phyloP scores from a whole-genome alignment of 2,797 vertebrate species.

The Neostethus bicornis region DNA sequence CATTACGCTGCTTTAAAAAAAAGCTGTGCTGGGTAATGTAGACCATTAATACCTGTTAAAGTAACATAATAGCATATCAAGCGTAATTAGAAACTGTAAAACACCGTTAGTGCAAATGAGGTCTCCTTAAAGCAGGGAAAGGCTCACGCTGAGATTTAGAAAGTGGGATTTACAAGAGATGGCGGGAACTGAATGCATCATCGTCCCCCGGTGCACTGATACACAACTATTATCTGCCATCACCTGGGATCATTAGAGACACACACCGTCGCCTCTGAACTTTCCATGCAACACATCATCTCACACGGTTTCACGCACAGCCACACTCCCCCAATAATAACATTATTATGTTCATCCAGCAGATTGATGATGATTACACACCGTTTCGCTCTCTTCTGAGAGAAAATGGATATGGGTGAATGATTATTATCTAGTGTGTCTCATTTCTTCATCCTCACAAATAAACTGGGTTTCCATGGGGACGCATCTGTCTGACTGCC shows the following conservation, averaged over 20 bases:
- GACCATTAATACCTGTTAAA: constrained; percentile 55
- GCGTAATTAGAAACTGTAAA: constrained; percentile 54
- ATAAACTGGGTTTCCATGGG: constrained; percentile 35
- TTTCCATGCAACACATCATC: constrained; percentile 9
- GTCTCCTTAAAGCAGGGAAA: constrained; percentile 42
- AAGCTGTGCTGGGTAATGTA: constrained; percentile 33
- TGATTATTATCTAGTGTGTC: constrained; percentile 42
- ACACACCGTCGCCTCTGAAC: constrained; percentile 22
- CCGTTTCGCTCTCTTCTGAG: constrained; percentile 54
- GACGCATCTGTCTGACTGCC: constrained; percentile 36
- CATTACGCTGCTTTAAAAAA: constrained; percentile 55
- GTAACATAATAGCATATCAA: constrained; percentile 31
- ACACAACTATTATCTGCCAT: constrained; percentile 58
- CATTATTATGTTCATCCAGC: constrained; percentile 56
- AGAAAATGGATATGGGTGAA: constrained; percentile 60
- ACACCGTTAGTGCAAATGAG: constrained; percentile 59
- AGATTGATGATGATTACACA: constrained; percentile 68
- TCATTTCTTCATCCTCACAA: constrained; percentile 44
- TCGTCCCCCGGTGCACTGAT: constrained; percentile 30
- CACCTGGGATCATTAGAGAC: constrained; percentile 56
- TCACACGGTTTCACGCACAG: constrained; percentile 12
- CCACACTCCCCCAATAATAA: constrained; percentile 58
- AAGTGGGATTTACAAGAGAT: constrained; percentile 14
- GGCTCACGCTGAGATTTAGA: constrained; percentile 33
- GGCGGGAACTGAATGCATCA: constrained; percentile 51